phyloP scores from a whole-genome alignment of 2,888 invertebrate genomes.

The Drosophila fulvimacula region DNA sequence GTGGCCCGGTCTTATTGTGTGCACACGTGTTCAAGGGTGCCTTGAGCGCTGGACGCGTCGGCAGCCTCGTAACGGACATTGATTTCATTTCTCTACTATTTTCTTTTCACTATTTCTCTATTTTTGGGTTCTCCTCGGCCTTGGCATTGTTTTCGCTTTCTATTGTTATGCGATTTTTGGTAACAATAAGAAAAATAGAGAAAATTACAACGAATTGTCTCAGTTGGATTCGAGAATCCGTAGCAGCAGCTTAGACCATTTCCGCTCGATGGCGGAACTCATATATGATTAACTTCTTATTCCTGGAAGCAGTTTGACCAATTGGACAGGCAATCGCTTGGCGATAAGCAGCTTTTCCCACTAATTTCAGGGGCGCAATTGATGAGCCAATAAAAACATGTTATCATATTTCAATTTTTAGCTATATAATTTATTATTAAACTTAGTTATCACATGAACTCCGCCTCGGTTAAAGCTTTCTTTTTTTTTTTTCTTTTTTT shows the following conservation, averaged over 20 bases:
- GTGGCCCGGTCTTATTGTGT: conserved; percentile 66
- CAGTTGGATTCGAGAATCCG: conserved; percentile 20
- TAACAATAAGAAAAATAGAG: conserved; percentile 40
- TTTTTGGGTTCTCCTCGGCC: conserved; percentile 47
- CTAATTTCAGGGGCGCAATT: conserved; percentile 9
- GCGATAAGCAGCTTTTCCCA: conserved; percentile 14
- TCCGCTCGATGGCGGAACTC: conserved; percentile 22
- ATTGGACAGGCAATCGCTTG: conserved; percentile 28
- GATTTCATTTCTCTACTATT: conserved; percentile 32
- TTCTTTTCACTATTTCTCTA: neutral
- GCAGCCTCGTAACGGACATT: conserved; percentile 51
- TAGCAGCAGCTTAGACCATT: conserved; percentile 35
- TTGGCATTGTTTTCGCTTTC: conserved; percentile 79
- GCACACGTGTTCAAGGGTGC: conserved; percentile 82
- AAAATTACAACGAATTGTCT: conserved; percentile 52
- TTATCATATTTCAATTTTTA: conserved; percentile 39
- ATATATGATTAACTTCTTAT: neutral
- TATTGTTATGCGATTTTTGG: conserved; percentile 56
- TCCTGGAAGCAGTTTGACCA: conserved; percentile 37
- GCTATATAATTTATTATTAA: conserved; percentile 70
- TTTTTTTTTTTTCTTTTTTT: conserved; percentile 9
- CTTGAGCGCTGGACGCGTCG: conserved; percentile 27
- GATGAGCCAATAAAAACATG: conserved; percentile 25
- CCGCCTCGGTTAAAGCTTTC: conserved; percentile 61
- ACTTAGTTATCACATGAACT: conserved; percentile 74